phyloP scores from a whole-genome alignment of 1,140 invertebrate genomes.

The Drosophila parabipectinata region DNA sequence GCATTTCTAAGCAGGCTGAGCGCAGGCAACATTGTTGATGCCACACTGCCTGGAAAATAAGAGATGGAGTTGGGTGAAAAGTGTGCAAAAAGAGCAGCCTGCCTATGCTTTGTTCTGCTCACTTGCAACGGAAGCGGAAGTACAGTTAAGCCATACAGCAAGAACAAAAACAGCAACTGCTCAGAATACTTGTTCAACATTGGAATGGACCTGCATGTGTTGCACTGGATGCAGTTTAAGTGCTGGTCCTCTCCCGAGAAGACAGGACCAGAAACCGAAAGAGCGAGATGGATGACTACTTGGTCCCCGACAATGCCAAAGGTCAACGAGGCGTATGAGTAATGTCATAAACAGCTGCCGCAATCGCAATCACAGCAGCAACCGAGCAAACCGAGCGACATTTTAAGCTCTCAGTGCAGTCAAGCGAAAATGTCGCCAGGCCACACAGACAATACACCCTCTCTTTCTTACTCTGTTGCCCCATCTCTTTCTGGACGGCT shows the following conservation, averaged over 20 bases:
- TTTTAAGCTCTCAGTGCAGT: slow-evolving; percentile 75
- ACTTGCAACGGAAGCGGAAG: slow-evolving; percentile 65
- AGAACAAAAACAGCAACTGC: slow-evolving; percentile 11
- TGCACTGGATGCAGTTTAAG: slow-evolving; percentile 42
- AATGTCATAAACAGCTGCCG: slow-evolving; percentile 79
- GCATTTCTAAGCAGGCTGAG: slow-evolving; percentile 73
- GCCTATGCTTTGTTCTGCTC: slow-evolving; percentile 33
- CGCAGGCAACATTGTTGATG: slow-evolving; percentile 69
- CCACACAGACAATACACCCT: slow-evolving; percentile 58
- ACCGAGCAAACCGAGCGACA: slow-evolving; percentile 64
- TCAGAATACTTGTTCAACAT: slow-evolving; percentile 43
- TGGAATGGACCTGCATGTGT: slow-evolving; percentile 62
- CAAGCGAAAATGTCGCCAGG: slow-evolving; percentile 71
- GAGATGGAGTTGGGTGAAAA: background rate
- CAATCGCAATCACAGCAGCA: slow-evolving; percentile 77
- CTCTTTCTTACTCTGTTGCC: slow-evolving; percentile 15
- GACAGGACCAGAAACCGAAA: slow-evolving; percentile 2
- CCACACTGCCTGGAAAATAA: slow-evolving; percentile 38
- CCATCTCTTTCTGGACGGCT: background rate
- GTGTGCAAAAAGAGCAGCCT: slow-evolving; percentile 40
- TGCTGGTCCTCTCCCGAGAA: slow-evolving; percentile 22
- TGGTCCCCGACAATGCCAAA: slow-evolving; percentile 49
- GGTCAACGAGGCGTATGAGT: slow-evolving; percentile 78
- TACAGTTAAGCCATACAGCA: slow-evolving; percentile 37
- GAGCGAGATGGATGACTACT: slow-evolving; percentile 22